Evolutionary conservation across 2,797 vertebrate species (phyloP).

Genomic region (Gadopsis bispinosus): DNA sequence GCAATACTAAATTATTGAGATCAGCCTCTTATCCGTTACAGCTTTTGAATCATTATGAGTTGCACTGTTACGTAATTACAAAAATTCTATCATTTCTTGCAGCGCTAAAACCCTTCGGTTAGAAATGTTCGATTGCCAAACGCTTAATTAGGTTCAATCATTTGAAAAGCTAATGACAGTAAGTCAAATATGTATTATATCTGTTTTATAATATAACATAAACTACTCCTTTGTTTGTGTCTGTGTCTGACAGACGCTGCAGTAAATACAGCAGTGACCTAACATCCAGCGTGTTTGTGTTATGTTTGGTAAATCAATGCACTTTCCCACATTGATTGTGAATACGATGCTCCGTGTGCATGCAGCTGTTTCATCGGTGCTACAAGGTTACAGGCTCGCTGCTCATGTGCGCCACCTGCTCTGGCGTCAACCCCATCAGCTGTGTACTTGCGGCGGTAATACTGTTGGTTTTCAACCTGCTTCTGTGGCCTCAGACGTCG

Average conservation of each 20-base stretch:
- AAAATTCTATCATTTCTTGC: background rate
- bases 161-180: background rate
- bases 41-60: conserved; percentile 4
- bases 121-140: background rate
- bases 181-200: background rate
- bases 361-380: conserved; percentile 63
- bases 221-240: conserved; percentile 27
- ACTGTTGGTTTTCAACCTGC: conserved; percentile 54
- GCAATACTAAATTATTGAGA: background rate
- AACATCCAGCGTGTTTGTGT: conserved; percentile 62
- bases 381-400: conserved; percentile 59
- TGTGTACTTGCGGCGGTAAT: conserved; percentile 19
- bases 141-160: conserved; percentile 10
- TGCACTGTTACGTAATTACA: background rate
- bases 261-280: conserved; percentile 30
- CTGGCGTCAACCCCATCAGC: conserved; percentile 43
- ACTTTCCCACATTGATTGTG: conserved; percentile 73
- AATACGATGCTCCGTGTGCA: conserved; percentile 56
- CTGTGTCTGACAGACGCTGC: conserved; percentile 20
- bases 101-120: background rate
- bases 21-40: background rate
- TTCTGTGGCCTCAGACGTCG: conserved; percentile 43
- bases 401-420: conserved; percentile 68
- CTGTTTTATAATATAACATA: no score
- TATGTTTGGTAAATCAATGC: conserved; percentile 74